Percentiles rank a stretch among this genome's conserved stretches.
Evolutionary conservation across 2,113 vertebrate species (phyloP).

Genomic region (Antennarius striatus): DNA sequence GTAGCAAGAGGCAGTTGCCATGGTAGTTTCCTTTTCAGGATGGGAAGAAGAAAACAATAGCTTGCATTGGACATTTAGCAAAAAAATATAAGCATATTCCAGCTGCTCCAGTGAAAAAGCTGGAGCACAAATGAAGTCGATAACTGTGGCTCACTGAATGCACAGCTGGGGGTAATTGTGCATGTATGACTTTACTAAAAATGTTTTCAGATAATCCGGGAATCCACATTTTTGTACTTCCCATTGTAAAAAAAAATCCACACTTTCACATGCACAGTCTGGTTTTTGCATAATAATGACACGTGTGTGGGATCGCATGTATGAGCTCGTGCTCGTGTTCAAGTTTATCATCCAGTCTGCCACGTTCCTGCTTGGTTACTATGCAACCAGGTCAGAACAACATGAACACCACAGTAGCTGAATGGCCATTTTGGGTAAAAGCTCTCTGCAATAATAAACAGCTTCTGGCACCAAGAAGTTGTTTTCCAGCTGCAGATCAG

Average conservation of each 20-base stretch:
- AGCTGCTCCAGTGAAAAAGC: constrained; percentile 32
- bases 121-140: constrained; percentile 24
- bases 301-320: constrained; percentile 15
- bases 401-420: constrained; percentile 72
- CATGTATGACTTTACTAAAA: constrained; percentile 42
- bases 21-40: constrained; percentile 5
- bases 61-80: constrained; percentile 7
- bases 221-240: constrained; percentile 4
- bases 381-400: constrained; percentile 73
- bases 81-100: constrained; percentile 37
- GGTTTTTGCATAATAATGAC: constrained; percentile 28
- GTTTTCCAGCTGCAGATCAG: constrained; percentile 72
- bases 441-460: constrained; percentile 74
- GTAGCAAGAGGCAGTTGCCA: constrained; percentile 8
- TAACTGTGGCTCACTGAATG: constrained; percentile 47
- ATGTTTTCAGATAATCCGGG: constrained; percentile 48
- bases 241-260: constrained; percentile 26
- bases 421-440: constrained; percentile 80
- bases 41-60: background rate
- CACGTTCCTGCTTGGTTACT: constrained; percentile 67
- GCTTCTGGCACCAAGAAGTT: constrained; percentile 71
- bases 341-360: constrained; percentile 46
- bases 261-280: constrained; percentile 23
- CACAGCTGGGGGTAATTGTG: constrained; percentile 39
- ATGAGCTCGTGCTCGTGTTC: background rate